Conservation (phyloP, 2,888 invertebrate genomes). For the Coenonympha glycerion region DNA sequence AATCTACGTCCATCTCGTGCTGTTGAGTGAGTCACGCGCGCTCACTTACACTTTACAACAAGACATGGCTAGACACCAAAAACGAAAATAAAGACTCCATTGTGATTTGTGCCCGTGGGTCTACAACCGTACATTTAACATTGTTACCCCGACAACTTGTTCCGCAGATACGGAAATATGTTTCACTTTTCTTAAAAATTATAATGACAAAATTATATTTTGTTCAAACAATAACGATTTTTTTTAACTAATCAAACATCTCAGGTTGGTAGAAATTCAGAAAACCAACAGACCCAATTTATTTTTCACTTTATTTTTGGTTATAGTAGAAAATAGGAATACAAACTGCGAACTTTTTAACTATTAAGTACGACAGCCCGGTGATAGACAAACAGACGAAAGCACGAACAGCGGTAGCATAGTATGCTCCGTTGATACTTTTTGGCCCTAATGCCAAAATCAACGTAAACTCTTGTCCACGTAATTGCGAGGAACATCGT, state of each 20-base stretch:
- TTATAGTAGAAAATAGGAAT: neutral
- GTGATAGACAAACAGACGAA: too few relatives aligned
- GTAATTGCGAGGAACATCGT: too few relatives aligned
- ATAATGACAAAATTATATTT: neutral
- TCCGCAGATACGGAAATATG: neutral
- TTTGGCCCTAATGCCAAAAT: too few relatives aligned
- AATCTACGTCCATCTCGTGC: constrained; percentile 42
- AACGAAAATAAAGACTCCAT: constrained; percentile 21
- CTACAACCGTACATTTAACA: neutral
- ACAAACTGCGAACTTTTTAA: too few relatives aligned
- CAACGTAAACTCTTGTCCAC: too few relatives aligned
- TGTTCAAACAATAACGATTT: neutral
- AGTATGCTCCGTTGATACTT: too few relatives aligned
- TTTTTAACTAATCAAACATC: neutral
- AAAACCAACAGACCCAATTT: too few relatives aligned
- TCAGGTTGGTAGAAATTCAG: too few relatives aligned
- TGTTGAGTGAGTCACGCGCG: constrained; percentile 46
- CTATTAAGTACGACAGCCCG: too few relatives aligned
- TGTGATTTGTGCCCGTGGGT: too few relatives aligned
- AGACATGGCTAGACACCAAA: constrained; percentile 35
- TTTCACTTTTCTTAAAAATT: neutral
- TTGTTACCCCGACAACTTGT: constrained; percentile 2
- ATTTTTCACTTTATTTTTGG: neutral
- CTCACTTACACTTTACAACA: constrained; percentile 34
- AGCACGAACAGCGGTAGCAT: too few relatives aligned